Evolutionary conservation across 2,113 vertebrate genomes (phyloP), one percentile per base, ranked within the genome.

Genomic region (Pomatorhinus ruficollis): DNA sequence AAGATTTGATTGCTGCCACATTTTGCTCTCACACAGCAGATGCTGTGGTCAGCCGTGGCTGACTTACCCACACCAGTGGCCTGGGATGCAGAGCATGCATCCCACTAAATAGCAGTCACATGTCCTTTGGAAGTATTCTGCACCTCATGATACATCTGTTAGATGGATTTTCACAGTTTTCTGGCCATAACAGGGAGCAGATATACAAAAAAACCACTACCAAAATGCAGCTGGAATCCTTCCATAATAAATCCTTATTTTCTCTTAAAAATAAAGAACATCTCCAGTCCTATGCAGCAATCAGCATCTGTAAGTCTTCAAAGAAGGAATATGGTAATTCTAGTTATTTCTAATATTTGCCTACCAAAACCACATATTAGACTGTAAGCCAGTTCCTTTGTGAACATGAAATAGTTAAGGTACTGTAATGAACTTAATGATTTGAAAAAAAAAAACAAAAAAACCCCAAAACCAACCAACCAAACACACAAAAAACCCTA

Each of bases 281-380:
- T 64, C 15, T 89, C n/a, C 35, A 63, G 14, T 80, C 22, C 17
- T 72, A 28, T 20, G 15, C 30, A 93, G 39, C 16, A 83, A 64
- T 77, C 57, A 78, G 19, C 64, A 92, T 83, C 81, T 90, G 21
- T 49, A 96, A 95, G 30, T 76, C 65, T 85, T 95, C 83, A 96
- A 52, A 59, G 30, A 77, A 78, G 23, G 24, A 77, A 78, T 57
- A 28, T 56, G 69, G 39, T 40, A 56, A 93, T 96, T 89, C 28
- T 59, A 49, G 42, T 81, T 72, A 89, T 81, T 92, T 92, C 69
- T 72, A 68, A 85, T 77, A 53, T 82, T 94, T 81, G 47, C 28
- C 16, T 72, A 74, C 40, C 33, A 64, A 92, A 90, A 56, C 35
- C 5, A 64, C 2, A 1, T 64, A 53, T 85, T 69, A 78, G 50